Base-by-base conservation (phyloP, 2,797 vertebrate genomes). In the Megaceryle alcyon region DNA sequence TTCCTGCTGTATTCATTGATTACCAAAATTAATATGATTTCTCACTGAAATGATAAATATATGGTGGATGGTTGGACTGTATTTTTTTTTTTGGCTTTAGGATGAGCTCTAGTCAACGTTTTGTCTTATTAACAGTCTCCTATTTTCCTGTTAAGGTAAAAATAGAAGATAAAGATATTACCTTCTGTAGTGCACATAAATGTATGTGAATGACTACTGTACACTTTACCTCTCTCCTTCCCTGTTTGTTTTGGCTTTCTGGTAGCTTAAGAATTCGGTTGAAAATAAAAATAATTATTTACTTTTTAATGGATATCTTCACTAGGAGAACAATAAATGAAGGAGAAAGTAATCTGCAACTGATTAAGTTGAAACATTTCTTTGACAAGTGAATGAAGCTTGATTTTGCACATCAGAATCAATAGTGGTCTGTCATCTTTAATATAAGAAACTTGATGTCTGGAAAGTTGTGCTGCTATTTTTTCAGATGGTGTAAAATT, bases 321-420 rank as follows among this genome's bases (percentile, higher is more conserved):
- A 73, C 80, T 70, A 57, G 31, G 44, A 88, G 60, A 85, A 82
- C 9, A 91, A 43, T 65, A 57, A 91, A 59, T 87, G 86, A 93
- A 63, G 88, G 72, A 95, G 82, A 90, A 94, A 95, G 75, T 95
- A 80, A 95, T 80, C 88, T 86, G 83, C 73, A 76, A n/a, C 70
- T 92, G 43, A 72, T 88, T 79, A 91, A 93, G 92, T 95, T 95
- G 84, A 95, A 91, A 49, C 39, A 43, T 75, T 83, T 61, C 71
- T 86, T 79, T 92, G 71, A 86, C 92, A 84, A 60, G 61, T 86
- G 89, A 95, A 94, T 94, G 87, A 94, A 79, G 44, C 89, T 75
- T 90, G 51, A 72, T 88, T 91, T 95, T 96, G 73, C 88, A 91
- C 87, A 91, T 92, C 56, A 20, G 60, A 65, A 54, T 70, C 28